A percentile compares a stretch with the other conserved stretches of the same genome.
These are phyloP conservation scores for Proterorhinus semilunaris DNA, from an alignment of 2,113 vertebrate genomes.

Conservation along the genomic window DNA sequence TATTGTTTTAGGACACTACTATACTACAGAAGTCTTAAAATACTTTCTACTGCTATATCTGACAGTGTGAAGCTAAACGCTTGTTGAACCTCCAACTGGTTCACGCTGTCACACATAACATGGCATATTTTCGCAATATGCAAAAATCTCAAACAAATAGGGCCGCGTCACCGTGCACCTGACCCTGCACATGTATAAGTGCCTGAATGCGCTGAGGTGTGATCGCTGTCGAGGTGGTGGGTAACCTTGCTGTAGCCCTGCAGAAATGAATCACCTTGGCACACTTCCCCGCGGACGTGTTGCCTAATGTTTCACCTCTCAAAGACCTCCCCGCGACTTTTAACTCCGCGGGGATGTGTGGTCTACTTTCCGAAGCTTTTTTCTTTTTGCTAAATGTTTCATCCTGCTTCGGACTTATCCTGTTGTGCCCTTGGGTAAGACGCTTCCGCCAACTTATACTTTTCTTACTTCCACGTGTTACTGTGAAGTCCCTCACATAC, in stretches of 20 bases:
- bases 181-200: background rate
- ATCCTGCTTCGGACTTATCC: background rate
- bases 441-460: background rate
- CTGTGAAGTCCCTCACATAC: background rate
- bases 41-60: background rate
- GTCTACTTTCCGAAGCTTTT: background rate
- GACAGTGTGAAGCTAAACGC: background rate
- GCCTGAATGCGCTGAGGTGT: background rate
- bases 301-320: slow-evolving; percentile 2
- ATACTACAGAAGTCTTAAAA: background rate
- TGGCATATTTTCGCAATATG: background rate
- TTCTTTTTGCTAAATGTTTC: background rate
- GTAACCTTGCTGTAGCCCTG: background rate
- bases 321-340: slow-evolving; percentile 1
- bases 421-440: background rate
- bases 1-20: background rate
- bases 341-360: slow-evolving; percentile 2
- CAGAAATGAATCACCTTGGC: slow-evolving; percentile 8
- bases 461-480: background rate
- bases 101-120: background rate
- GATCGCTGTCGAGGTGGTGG: background rate
- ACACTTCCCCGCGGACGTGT: background rate
- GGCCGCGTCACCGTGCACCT: background rate
- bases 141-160: background rate
- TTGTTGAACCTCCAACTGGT: background rate